These are phyloP conservation scores for Chromis chromis DNA, from an alignment of 2,797 vertebrate species.

Conservation along the genomic window DNA sequence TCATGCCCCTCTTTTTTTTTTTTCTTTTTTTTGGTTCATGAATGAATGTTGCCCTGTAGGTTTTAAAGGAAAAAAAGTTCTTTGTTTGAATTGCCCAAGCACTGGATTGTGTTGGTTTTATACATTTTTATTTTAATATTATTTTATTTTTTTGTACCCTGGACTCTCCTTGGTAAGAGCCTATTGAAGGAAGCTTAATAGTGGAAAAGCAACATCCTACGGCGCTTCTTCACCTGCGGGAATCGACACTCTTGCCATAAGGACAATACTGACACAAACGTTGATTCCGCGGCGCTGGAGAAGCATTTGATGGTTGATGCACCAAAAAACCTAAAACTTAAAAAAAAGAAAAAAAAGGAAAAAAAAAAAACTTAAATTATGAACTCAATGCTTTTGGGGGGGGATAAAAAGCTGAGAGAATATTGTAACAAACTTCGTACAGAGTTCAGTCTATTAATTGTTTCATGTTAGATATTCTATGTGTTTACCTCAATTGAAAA, in stretches of 20 bases:
- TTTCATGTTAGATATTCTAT: conserved; percentile 99
- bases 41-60: conserved; percentile 95
- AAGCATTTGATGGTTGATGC: conserved; percentile 93
- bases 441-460: conserved; percentile 99
- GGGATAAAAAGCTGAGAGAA: conserved; percentile 91
- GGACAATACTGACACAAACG: conserved; percentile 89
- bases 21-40: conserved; percentile 88
- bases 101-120: conserved; percentile 91
- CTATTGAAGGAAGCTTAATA: conserved; percentile 91
- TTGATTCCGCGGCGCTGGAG: conserved; percentile 89
- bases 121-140: conserved; percentile 87
- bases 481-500: conserved; percentile 99
- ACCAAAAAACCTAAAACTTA: conserved; percentile 88
- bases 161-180: conserved; percentile 95
- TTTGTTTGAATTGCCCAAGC: conserved; percentile 96
- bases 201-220: conserved; percentile 91
- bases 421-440: conserved; percentile 99
- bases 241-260: conserved; percentile 85
- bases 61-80: conserved; percentile 86
- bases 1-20: conserved; percentile 85
- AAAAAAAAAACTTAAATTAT: conserved; percentile 92
- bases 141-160: conserved; percentile 85
- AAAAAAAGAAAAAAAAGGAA: conserved; percentile 74
- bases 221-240: conserved; percentile 89
- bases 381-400: conserved; percentile 94